A percentile compares a stretch with the other conserved stretches of the same genome.
Evolutionary conservation across 2,888 invertebrate genomes (phyloP).

Genomic region (Neoascia interrupta): DNA sequence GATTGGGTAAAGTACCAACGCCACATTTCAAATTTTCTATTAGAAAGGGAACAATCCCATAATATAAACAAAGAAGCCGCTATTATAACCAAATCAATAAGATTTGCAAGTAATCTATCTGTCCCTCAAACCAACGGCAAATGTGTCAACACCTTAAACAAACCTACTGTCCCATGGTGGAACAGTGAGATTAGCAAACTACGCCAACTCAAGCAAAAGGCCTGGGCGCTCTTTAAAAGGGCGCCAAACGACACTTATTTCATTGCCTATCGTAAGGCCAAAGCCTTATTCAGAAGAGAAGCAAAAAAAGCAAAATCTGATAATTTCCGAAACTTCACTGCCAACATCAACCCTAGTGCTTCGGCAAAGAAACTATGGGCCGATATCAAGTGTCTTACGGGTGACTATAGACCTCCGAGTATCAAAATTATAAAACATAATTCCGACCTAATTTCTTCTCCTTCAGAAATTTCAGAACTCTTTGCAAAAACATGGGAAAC

Average conservation of each 20-base stretch:
- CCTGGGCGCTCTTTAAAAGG: not conserved
- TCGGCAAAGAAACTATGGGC: not conserved
- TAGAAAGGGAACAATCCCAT: not conserved
- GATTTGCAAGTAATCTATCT: not conserved
- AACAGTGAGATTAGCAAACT: not conserved
- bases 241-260: not conserved
- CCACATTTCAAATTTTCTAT: not conserved
- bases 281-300: not conserved
- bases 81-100: not conserved
- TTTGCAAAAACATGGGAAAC: not conserved
- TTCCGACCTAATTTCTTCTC: not conserved
- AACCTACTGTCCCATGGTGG: not conserved
- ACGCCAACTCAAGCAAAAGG: not conserved
- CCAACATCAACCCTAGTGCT: not conserved
- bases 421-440: not conserved
- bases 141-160: not conserved
- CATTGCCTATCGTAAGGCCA: not conserved
- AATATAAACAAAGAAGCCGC: conserved; percentile 2
- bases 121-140: not conserved
- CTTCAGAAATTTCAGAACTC: not conserved
- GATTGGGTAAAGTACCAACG: not conserved
- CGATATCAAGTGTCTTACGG: not conserved
- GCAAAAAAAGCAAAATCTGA: too few relatives aligned
- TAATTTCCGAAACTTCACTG: too few relatives aligned
- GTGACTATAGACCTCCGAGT: not conserved